A percentile compares a stretch with the other conserved stretches of the same genome.
Evolutionary conservation across 1,140 invertebrate species (phyloP).

Genomic region (Steinernema feltiae): DNA sequence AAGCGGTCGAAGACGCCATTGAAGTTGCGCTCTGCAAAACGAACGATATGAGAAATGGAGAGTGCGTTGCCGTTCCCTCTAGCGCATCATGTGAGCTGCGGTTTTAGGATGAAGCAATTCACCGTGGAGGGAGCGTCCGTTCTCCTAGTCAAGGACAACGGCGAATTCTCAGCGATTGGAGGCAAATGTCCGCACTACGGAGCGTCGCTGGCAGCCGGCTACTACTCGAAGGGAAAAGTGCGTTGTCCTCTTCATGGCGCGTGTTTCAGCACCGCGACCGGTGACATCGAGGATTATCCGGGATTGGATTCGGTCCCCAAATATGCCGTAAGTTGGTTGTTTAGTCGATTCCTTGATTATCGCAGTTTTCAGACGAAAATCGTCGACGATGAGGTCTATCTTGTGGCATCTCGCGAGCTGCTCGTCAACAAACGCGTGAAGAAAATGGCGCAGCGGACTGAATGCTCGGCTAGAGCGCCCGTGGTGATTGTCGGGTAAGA

Average conservation of each 20-base stretch:
- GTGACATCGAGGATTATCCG: slow-evolving; percentile 83
- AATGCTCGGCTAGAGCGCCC: slow-evolving; percentile 50
- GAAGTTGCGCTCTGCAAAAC: no score
- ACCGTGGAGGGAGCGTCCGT: not conserved
- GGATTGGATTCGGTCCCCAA: slow-evolving; percentile 81
- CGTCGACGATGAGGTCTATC: slow-evolving; percentile 50
- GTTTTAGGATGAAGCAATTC: not conserved
- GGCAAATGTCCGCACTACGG: slow-evolving; percentile 86
- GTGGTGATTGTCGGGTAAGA: slow-evolving; percentile 59
- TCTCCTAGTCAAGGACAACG: slow-evolving; percentile 36
- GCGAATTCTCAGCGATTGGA: slow-evolving; percentile 29
- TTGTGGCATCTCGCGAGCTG: slow-evolving; percentile 50
- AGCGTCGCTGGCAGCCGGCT: slow-evolving; percentile 63
- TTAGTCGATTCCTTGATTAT: slow-evolving; percentile 23
- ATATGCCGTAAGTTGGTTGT: slow-evolving; percentile 66
- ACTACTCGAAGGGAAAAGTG: slow-evolving; percentile 73
- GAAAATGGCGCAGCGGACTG: slow-evolving; percentile 43
- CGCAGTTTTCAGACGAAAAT: slow-evolving; percentile 26
- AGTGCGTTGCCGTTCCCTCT: no score
- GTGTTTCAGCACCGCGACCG: slow-evolving; percentile 82
- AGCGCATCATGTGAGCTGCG: no score
- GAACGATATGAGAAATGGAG: no score
- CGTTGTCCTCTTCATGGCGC: slow-evolving; percentile 93
- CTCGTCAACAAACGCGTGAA: slow-evolving; percentile 33
- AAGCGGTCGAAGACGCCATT: no score